Percentiles rank a stretch among this genome's conserved stretches.
Evolutionary conservation across 2,888 invertebrate genomes (phyloP).

Genomic region (Torymus auratus): DNA sequence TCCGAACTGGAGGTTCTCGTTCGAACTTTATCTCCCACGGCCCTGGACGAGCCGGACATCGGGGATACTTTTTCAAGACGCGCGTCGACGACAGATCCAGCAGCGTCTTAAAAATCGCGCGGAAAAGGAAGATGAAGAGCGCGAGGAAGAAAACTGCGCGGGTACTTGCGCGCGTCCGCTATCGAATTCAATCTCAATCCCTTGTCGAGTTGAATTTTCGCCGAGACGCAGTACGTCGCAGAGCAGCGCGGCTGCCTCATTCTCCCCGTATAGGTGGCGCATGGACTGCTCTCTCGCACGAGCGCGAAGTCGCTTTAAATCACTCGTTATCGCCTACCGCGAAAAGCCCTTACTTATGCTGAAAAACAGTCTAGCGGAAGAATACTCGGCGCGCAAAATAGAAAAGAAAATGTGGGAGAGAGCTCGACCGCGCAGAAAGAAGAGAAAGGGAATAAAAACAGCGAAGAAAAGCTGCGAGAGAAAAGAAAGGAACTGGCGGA

Average conservation of each 20-base stretch:
- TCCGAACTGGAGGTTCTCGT: too few species aligned
- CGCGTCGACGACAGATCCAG: background rate
- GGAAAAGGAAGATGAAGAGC: background rate
- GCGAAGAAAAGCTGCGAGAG: conserved; percentile 4
- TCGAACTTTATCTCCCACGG: too few species aligned
- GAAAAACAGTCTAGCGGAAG: conserved; percentile 38
- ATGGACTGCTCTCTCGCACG: background rate
- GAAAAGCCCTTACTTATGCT: conserved; percentile 37
- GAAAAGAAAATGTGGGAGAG: too few species aligned
- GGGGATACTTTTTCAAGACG: too few species aligned
- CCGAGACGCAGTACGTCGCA: background rate
- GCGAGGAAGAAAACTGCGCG: background rate
- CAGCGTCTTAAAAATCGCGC: too few species aligned
- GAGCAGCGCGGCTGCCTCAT: background rate
- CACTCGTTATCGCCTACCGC: conserved; percentile 50
- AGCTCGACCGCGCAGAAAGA: background rate
- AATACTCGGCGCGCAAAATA: background rate
- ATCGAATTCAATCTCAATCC: conserved; percentile 27
- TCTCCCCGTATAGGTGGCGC: background rate
- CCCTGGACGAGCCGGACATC: too few species aligned
- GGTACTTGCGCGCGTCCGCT: background rate
- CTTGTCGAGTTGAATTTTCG: conserved; percentile 6
- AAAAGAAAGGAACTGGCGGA: background rate
- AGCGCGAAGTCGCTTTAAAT: conserved; percentile 33
- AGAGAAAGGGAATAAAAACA: background rate